Base-by-base conservation (phyloP, 2,888 invertebrate species). In the Holacanthella duospinosa region DNA sequence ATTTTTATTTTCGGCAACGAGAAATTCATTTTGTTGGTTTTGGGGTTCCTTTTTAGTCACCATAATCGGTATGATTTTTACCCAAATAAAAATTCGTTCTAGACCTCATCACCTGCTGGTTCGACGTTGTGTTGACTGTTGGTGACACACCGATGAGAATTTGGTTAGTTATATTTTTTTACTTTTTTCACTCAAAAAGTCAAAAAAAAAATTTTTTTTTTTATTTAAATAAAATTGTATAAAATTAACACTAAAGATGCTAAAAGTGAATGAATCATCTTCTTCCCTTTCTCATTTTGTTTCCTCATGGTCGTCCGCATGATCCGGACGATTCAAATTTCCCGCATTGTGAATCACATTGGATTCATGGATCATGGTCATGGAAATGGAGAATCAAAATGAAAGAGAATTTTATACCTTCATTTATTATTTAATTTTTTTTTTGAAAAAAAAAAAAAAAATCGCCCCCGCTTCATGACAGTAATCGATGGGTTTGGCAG, bases 41-140 rank as follows among this genome's bases (percentile, higher is more conserved):
- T 21, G 48, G 54, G 21, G 27, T 58, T 21, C 48, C 55, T 54
- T 59, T 69, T 68, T 66, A 63, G 65, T 63, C 68, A 62, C 36
- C 63, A 64, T 69, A 67, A 69, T 69, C 66, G 67, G 64, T 63
- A 67, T 69, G 69, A 71, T 69, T 71, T 70, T 67, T 68, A 68
- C 68, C 68, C 68, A 71, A 71, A 71, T 69, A 71, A 68, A 70
- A 70, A 71, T 71, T 71, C 68, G 71, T 71, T 71, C 67, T 66
- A 68, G 66, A 68, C 65, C 68, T 71, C 70, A 68, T 70, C 71
- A 71, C 71, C 71, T 71, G 71, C 71, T 70, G 21, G 29, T 65
- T 64, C 48, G 6, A 9, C 48, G 48, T 9, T 48, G 48, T 48
- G 48, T 9, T 48, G 48, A 48, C 48, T 48, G 48, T 48, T 48